phyloP scores from a whole-genome alignment of 1,140 invertebrate species.

The Bathynomus jamesi region DNA sequence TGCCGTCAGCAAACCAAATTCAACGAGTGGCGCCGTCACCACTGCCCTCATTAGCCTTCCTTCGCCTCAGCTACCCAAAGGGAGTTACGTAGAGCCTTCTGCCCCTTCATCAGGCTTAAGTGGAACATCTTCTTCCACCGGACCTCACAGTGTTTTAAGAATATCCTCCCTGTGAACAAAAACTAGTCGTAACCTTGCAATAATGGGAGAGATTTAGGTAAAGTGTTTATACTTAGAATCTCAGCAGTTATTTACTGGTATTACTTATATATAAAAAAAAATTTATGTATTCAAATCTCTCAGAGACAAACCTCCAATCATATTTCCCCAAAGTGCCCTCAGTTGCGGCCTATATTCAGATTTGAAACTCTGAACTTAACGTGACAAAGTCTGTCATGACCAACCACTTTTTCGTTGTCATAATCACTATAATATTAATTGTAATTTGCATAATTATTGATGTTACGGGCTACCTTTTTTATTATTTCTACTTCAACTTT shows the following conservation, averaged over 20 bases:
- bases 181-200: too few relatives aligned
- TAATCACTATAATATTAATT: too few relatives aligned
- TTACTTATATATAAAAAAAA: too few relatives aligned
- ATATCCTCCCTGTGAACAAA: neutral
- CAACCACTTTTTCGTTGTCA: too few relatives aligned
- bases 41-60: neutral
- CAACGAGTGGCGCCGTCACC: neutral
- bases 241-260: too few relatives aligned
- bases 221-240: too few relatives aligned
- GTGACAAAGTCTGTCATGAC: too few relatives aligned
- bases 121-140: neutral
- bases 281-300: neutral
- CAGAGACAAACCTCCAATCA: neutral
- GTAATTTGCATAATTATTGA: too few relatives aligned
- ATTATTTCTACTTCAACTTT: too few relatives aligned
- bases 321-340: neutral
- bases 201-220: too few relatives aligned
- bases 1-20: neutral
- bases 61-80: neutral
- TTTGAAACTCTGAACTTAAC: too few relatives aligned
- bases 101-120: neutral
- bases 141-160: neutral
- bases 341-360: neutral
- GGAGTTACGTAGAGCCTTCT: neutral
- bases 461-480: too few relatives aligned